These are phyloP conservation scores for Trichonephila clavata DNA, from an alignment of 1,140 invertebrate species.

Conservation along the genomic window DNA sequence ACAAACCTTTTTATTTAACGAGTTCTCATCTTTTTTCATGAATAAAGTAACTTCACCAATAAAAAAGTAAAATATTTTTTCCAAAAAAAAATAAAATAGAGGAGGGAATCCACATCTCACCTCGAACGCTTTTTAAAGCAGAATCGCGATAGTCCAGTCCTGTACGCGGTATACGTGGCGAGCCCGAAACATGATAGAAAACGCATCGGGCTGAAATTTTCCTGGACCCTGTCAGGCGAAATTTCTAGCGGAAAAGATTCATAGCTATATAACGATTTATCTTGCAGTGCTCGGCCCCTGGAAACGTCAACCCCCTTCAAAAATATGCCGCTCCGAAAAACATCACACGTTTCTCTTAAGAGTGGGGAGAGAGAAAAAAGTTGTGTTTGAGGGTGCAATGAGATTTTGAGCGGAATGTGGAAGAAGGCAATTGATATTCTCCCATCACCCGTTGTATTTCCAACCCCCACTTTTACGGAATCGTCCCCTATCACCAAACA, in stretches of 20 bases:
- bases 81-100: too few relatives aligned
- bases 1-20: too few relatives aligned
- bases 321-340: background rate
- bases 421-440: background rate
- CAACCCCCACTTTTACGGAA: too few relatives aligned
- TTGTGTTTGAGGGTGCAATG: background rate
- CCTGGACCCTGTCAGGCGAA: background rate
- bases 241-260: slow-evolving; percentile 41
- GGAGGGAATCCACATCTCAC: background rate
- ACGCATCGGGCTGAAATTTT: background rate
- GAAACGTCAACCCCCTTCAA: background rate
- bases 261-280: slow-evolving; percentile 4
- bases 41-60: background rate
- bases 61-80: background rate
- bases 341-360: background rate
- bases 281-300: background rate
- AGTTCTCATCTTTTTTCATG: too few relatives aligned
- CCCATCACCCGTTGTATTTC: too few relatives aligned
- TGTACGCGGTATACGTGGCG: background rate
- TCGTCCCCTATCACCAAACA: too few relatives aligned
- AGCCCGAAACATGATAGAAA: slow-evolving; percentile 16
- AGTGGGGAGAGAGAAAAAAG: background rate
- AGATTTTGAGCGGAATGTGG: background rate
- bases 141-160: background rate
- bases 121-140: background rate